These are phyloP conservation scores for Pachyramphus minor DNA, from an alignment of 2,113 vertebrate species.

Conservation along the genomic window DNA sequence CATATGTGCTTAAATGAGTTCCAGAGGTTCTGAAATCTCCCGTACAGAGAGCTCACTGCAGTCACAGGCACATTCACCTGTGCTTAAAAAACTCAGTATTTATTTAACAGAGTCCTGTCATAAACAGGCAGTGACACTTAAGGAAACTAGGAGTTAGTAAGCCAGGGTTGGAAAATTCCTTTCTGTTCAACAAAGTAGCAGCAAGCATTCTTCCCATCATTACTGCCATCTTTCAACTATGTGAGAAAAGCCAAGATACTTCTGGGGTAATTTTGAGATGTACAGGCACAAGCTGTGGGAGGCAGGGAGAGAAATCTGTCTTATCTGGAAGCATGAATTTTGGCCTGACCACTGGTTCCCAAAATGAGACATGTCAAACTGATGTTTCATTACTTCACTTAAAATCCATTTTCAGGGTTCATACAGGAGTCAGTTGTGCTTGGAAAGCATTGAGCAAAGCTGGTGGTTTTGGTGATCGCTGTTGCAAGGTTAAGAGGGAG, in stretches of 20 bases:
- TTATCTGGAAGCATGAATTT: background rate
- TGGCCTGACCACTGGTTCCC: background rate
- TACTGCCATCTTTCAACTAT: background rate
- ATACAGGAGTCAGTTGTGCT: background rate
- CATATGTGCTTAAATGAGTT: fast-evolving
- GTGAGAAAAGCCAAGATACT: background rate
- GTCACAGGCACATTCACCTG: background rate
- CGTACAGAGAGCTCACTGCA: background rate
- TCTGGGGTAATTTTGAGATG: background rate
- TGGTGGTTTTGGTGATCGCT: background rate
- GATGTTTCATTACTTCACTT: background rate
- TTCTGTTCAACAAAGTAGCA: background rate
- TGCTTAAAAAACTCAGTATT: background rate
- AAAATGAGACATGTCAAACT: background rate
- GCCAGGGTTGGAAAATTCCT: background rate
- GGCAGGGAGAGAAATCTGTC: background rate
- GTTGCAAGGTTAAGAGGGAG: background rate
- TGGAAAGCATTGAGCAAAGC: background rate
- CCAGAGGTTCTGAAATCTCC: background rate
- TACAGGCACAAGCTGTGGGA: background rate
- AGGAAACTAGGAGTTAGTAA: background rate
- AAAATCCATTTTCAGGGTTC: background rate
- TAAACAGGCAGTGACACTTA: background rate
- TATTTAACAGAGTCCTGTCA: background rate
- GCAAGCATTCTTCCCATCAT: background rate